Evolutionary conservation across 2,888 invertebrate species (phyloP), one percentile per base, ranked within the genome.

Genomic region (Cephus pulcher): DNA sequence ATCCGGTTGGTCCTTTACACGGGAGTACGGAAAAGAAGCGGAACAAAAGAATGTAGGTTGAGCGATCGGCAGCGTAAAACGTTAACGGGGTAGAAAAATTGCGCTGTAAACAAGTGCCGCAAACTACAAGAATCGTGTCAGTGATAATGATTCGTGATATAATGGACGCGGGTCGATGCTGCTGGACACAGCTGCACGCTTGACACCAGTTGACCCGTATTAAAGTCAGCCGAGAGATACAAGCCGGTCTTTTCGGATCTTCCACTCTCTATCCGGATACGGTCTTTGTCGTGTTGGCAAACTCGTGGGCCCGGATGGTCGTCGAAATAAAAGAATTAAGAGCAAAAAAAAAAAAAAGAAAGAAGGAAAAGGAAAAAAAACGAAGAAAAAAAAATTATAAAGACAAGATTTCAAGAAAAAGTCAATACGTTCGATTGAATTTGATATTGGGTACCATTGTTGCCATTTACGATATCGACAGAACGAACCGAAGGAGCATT

Each of bases 151-250:
- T 82, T 81, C 80, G 85, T 80, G 85, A 80, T 82, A 56, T 56
- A 56, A 82, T 79, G 56, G 78, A 79, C 76, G 78, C 80, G 34
- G 76, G 75, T 30, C 23, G 76, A 30, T 6, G 12, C 73, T 40
- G 56, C 81, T 85, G 81, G 85, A 82, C 86, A 86, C 89, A 90
- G 88, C 89, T 89, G 88, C 85, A 76, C 83, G 85, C 81, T 90
- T 90, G 86, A 89, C 90, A 86, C 85, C 86, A 87, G 85, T 90
- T 90, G 86, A 90, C 89, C 89, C 85, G 80, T 69, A 81, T 79
- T 88, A 88, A 56, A 56, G 56, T 23, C 56, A 56, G 56, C 15
- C 56, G 23, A 56, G 56, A 56, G 56, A 56, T 56, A 15, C 56
- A 23, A 56, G 56, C 56, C 23, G 23, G 56, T 56, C 56, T 56